Conservation (phyloP, 2,888 invertebrate species). For the Drosophila subsilvestris region DNA sequence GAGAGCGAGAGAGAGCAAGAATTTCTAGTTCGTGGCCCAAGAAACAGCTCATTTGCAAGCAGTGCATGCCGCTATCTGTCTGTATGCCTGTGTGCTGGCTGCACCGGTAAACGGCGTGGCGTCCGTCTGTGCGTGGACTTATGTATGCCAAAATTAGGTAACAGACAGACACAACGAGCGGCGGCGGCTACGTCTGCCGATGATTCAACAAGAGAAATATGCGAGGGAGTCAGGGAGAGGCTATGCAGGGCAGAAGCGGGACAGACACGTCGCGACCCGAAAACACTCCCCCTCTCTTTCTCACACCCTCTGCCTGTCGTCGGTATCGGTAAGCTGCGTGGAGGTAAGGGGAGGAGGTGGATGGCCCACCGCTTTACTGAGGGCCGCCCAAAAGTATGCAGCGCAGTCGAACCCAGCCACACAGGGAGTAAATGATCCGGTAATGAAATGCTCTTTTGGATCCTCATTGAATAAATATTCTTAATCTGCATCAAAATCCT, state of each 20-base stretch:
- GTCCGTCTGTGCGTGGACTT: slow-evolving; percentile 17
- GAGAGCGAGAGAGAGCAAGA: slow-evolving; percentile 10
- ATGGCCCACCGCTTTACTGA: not conserved
- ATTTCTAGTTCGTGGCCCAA: slow-evolving; percentile 22
- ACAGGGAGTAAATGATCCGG: too few relatives aligned
- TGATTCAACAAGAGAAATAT: slow-evolving; percentile 27
- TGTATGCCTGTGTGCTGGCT: not conserved
- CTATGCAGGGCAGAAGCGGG: not conserved
- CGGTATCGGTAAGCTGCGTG: too few relatives aligned
- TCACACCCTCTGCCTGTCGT: too few relatives aligned
- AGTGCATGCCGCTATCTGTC: not conserved
- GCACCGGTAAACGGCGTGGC: slow-evolving; percentile 22
- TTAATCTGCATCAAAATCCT: too few relatives aligned
- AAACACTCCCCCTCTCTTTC: not conserved
- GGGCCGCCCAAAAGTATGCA: slow-evolving; percentile 38
- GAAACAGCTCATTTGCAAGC: slow-evolving; percentile 38
- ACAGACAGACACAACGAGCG: slow-evolving; percentile 19
- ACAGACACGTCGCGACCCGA: not conserved
- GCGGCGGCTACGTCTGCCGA: not conserved
- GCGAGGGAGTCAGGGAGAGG: not conserved
- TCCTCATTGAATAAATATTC: too few relatives aligned
- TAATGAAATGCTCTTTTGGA: too few relatives aligned
- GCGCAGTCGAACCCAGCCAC: not conserved
- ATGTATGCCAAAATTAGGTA: slow-evolving; percentile 42
- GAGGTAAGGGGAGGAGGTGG: too few relatives aligned